Conservation (phyloP, 2,888 invertebrate species). For the Lithodes maja region DNA sequence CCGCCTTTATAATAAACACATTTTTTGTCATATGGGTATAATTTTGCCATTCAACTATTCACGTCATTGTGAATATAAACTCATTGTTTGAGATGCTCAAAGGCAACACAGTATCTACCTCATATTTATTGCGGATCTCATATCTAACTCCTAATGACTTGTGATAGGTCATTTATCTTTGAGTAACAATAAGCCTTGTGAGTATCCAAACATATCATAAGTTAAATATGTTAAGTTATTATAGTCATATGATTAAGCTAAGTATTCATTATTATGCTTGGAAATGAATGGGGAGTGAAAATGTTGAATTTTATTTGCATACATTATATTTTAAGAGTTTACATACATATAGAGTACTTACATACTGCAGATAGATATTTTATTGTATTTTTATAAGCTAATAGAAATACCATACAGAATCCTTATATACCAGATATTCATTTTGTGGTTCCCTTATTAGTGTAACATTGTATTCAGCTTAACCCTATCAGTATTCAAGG, state of each 20-base stretch:
- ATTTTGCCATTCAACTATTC: no score
- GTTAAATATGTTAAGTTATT: background rate
- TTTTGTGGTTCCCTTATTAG: no score
- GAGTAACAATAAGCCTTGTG: background rate
- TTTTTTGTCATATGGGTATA: no score
- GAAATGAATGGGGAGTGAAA: constrained; percentile 8
- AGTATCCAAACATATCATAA: constrained; percentile 32
- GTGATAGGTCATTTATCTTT: background rate
- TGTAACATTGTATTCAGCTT: no score
- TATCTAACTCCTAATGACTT: background rate
- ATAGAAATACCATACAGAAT: no score
- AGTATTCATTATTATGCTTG: background rate
- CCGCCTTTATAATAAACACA: no score
- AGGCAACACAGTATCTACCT: background rate
- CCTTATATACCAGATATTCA: no score
- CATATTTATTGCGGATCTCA: background rate
- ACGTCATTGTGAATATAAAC: background rate
- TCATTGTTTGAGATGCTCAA: constrained; percentile 13
- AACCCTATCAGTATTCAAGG: no score
- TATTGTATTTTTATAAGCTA: no score
- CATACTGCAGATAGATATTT: no score
- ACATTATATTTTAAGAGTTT: no score
- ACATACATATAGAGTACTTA: no score
- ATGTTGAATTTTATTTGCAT: background rate
- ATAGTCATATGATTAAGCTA: background rate